A percentile compares a stretch with the other conserved stretches of the same genome.
These are phyloP conservation scores for Ctenochaetus hawaiiensis DNA, from an alignment of 2,797 vertebrate species.

Conservation along the genomic window DNA sequence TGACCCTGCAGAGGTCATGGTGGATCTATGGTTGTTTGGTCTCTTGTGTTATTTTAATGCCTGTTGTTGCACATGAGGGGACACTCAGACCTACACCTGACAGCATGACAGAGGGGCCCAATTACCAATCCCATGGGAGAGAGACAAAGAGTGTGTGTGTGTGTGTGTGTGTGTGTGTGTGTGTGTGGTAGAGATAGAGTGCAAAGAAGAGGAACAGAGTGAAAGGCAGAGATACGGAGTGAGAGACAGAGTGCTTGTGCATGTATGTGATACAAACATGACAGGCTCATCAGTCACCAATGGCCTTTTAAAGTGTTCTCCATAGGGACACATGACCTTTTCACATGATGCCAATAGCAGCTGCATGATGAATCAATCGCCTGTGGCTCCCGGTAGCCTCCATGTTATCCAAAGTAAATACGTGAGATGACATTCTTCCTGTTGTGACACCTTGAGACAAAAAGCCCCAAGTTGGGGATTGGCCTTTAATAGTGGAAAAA, in stretches of 20 bases:
- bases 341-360: constrained; percentile 84
- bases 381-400: constrained; percentile 54
- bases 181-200: neutral
- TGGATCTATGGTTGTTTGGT: constrained; percentile 73
- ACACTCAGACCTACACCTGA: constrained; percentile 81
- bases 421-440: constrained; percentile 63
- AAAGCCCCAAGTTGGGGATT: constrained; percentile 60
- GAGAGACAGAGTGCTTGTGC: constrained; percentile 54
- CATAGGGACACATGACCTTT: constrained; percentile 84
- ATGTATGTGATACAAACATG: constrained; percentile 75
- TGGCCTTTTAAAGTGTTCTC: constrained; percentile 83
- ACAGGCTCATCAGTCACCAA: constrained; percentile 85
- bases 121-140: constrained; percentile 76
- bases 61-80: constrained; percentile 81
- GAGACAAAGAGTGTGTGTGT: neutral
- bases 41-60: constrained; percentile 85
- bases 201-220: constrained; percentile 28
- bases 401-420: constrained; percentile 73
- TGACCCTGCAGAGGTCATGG: constrained; percentile 73
- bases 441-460: constrained; percentile 61
- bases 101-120: constrained; percentile 84
- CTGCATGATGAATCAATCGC: constrained; percentile 83
- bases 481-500: constrained; percentile 52
- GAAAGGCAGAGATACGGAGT: constrained; percentile 33
- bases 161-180: constrained; percentile 9